A percentile compares a stretch with the other conserved stretches of the same genome.
These are phyloP conservation scores for Phyllotreta striolata DNA, from an alignment of 2,888 invertebrate genomes.

Conservation along the genomic window DNA sequence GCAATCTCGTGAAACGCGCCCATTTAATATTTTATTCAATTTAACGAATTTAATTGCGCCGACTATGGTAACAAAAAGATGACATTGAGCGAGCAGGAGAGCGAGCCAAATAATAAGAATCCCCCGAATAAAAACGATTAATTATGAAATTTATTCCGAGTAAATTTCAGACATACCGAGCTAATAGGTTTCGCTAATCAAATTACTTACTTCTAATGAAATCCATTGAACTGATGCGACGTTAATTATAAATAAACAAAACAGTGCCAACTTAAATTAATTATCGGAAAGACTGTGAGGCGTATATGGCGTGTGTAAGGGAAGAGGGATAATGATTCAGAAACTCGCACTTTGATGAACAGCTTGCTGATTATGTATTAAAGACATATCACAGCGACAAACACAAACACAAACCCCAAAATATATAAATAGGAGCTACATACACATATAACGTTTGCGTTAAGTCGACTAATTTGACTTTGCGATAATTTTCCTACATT, in stretches of 20 bases:
- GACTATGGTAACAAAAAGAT: too few species aligned
- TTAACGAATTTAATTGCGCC: too few species aligned
- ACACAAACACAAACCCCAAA: slow-evolving; percentile 16
- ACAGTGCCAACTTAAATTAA: slow-evolving; percentile 57
- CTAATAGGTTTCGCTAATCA: slow-evolving; percentile 58
- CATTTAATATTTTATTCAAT: too few species aligned
- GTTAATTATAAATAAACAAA: slow-evolving; percentile 59
- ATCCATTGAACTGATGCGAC: slow-evolving; percentile 58
- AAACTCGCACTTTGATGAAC: slow-evolving; percentile 36
- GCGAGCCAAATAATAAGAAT: slow-evolving; percentile 51
- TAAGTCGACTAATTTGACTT: too few species aligned
- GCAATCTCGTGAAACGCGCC: too few species aligned
- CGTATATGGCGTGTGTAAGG: not conserved
- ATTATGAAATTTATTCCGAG: slow-evolving; percentile 57
- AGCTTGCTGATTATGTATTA: slow-evolving; percentile 36
- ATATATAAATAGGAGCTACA: too few species aligned
- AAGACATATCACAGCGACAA: slow-evolving; percentile 28
- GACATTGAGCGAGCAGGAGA: not conserved
- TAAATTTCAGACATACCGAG: slow-evolving; percentile 55
- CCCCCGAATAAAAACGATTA: slow-evolving; percentile 56
- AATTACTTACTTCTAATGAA: slow-evolving; percentile 57
- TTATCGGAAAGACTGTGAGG: slow-evolving; percentile 44
- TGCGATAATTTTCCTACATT: too few species aligned
- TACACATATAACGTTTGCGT: too few species aligned
- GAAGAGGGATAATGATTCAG: slow-evolving; percentile 40